Evolutionary conservation across 2,888 invertebrate genomes (phyloP), one percentile per base, ranked within the genome.

Genomic region (Cataglyphis albicans): DNA sequence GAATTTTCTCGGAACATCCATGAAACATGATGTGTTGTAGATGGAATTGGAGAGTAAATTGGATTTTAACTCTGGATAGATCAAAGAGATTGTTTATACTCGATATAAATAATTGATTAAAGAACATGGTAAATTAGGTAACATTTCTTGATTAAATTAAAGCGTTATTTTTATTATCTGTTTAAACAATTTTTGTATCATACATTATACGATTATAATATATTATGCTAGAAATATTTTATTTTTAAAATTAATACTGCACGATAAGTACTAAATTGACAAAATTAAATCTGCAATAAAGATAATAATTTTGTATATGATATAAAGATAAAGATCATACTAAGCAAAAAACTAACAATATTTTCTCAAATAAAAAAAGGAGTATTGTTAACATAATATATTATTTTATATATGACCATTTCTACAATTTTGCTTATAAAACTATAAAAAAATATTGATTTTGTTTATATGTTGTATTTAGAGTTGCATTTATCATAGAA

Each of bases 21-120:
- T 41, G 21, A 72, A 78, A 72, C 44, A 72, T 35, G 41, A 38
- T 41, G 78, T 44, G 21, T 32, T 10, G 29, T 57, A 76, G 55
- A 76, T 55, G 29, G n/a, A 38, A 25, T 21, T 44, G 21, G 18
- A 29, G 29, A 32, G 44, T 10, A 64, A 65, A 74, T 44, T 0
- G 21, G 44, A 48, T 74, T 74, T 48, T 29, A 29, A 74, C 29
- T 74, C 9, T 15, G 64, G 15, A 41, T 44, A n/a, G 15, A 64
- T 74, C 41, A 63, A 29, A 25, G 12, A 57, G 18, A 9, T n/a
- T 25, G 25, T 52, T 52, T 3, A 63, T 61, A 29, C 21, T 15
- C 32, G 21, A 21, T 70, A 5, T 52, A n/a, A 38, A 63, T 9
- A 25, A 29, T 32, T 63, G 29, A 64, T 41, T 44, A 38, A 38